phyloP scores from a whole-genome alignment of 2,888 invertebrate species.

The Caenorhabditis afra region DNA sequence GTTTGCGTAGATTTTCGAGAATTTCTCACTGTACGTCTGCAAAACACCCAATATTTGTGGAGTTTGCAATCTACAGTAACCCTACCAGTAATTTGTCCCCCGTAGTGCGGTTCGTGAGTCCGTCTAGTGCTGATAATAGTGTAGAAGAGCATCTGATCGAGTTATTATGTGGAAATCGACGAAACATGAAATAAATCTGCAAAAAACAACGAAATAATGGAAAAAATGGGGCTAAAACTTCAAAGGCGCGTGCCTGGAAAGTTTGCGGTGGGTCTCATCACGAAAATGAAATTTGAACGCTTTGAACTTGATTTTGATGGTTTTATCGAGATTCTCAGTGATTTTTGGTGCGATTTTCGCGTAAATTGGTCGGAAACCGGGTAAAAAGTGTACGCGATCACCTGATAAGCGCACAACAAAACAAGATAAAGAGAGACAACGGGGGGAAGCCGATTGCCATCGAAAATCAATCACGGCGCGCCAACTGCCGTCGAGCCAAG shows the following conservation, averaged over 20 bases:
- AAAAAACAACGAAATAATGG: conserved; percentile 11
- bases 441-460: not conserved
- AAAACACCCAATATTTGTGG: not conserved
- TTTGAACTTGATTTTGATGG: not conserved
- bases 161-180: conserved; percentile 18
- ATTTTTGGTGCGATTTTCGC: conserved; percentile 2
- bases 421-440: conserved; percentile 33
- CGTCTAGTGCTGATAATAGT: conserved; percentile 42
- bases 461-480: conserved; percentile 36
- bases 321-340: not conserved
- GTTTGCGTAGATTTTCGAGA: conserved; percentile 54
- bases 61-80: too few relatives aligned
- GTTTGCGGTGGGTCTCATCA: not conserved
- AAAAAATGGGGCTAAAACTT: conserved; percentile 7
- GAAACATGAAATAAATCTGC: conserved; percentile 47
- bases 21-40: conserved; percentile 59
- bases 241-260: not conserved
- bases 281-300: not conserved
- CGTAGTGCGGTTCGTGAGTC: conserved; percentile 48
- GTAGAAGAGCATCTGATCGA: conserved; percentile 30
- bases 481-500: conserved; percentile 24
- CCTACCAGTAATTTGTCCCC: conserved; percentile 60
- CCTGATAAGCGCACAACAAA: conserved; percentile 43
- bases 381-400: conserved; percentile 16
- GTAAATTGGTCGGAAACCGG: not conserved